These are phyloP conservation scores for Drosophila prolongata DNA, from an alignment of 2,888 invertebrate species.

Conservation along the genomic window DNA sequence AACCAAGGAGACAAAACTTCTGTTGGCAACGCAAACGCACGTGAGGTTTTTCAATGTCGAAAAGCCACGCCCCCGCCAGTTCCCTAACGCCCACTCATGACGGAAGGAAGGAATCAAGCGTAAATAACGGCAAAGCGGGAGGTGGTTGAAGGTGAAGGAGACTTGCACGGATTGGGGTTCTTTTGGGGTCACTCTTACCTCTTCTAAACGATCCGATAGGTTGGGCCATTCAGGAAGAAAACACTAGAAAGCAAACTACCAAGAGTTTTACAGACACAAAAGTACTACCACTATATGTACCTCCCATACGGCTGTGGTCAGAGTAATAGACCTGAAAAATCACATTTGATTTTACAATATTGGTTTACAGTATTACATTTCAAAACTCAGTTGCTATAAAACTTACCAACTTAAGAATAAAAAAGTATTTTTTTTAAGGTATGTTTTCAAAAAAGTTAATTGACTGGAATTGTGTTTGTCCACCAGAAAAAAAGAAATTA, in stretches of 20 bases:
- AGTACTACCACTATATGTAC: background rate
- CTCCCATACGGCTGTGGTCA: background rate
- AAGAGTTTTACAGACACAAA: constrained; percentile 53
- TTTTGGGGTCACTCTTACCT: constrained; percentile 35
- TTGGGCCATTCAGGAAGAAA: constrained; percentile 65
- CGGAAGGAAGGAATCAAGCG: constrained; percentile 57
- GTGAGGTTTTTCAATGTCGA: constrained; percentile 67
- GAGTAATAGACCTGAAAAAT: background rate
- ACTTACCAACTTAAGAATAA: too few relatives aligned
- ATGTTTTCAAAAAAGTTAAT: too few relatives aligned
- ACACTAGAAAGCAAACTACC: constrained; percentile 72
- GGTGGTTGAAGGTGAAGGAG: constrained; percentile 8
- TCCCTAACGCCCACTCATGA: constrained; percentile 17
- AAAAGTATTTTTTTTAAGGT: too few relatives aligned
- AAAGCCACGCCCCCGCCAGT: constrained; percentile 21
- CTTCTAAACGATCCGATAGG: constrained; percentile 52
- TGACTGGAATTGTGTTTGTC: too few relatives aligned
- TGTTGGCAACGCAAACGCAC: constrained; percentile 64
- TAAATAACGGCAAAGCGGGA: constrained; percentile 25
- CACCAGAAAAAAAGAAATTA: too few relatives aligned
- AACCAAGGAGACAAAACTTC: constrained; percentile 29
- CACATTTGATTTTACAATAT: background rate
- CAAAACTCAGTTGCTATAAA: too few relatives aligned
- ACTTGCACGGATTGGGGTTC: constrained; percentile 13
- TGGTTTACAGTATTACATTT: too few relatives aligned